Evolutionary conservation across 2,113 vertebrate genomes (phyloP), one percentile per base, ranked within the genome.

Genomic region (Ariopsis seemanni): DNA sequence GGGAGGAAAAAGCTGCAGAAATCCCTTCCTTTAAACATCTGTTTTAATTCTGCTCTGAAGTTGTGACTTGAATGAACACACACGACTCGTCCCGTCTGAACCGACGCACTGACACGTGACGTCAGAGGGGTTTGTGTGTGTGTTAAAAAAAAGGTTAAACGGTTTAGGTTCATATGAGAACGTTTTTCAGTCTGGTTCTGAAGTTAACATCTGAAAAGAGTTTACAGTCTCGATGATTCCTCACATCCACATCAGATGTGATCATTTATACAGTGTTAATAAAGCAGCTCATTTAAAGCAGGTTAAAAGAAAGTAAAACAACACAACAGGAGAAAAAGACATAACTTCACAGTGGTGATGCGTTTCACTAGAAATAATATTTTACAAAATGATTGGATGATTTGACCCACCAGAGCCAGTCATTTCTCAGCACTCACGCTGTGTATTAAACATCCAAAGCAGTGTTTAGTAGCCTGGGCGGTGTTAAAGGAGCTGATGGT

Each of bases 11-110:
- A 30, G 12, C 11, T 12, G 75, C 52, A 77, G 42, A 75, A n/a
- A 55, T 30, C 25, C 14, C 50, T 79, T 63, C 77, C 58, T 63
- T 57, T 65, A 63, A 77, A 87, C 81, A 83, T 87, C 80, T 83
- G 86, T 20, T 82, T 82, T n/a, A 82, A 60, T 63, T 82, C 57
- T 82, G 80, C 60, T 25, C 60, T 7, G 58, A 48, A 63, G 11
- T 60, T 20, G 79, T n/a, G 57, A 58, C 75, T 11, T 67, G 34
- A 67, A 22, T 57, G 65, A 71, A 71, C 17, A 15, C 62, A 83
- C 62, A 67, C 42, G 6, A 18, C 62, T 53, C 62, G 6, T 22
- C 11, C 81, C 1, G 62, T 69, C 82, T 69, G 12, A 83, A 69
- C 82, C 20, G 10, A 53, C 22, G 22, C 48, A 5, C n/a, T n/a